These are phyloP conservation scores for Heliconius congener DNA, from an alignment of 1,140 invertebrate genomes.

Conservation along the genomic window DNA sequence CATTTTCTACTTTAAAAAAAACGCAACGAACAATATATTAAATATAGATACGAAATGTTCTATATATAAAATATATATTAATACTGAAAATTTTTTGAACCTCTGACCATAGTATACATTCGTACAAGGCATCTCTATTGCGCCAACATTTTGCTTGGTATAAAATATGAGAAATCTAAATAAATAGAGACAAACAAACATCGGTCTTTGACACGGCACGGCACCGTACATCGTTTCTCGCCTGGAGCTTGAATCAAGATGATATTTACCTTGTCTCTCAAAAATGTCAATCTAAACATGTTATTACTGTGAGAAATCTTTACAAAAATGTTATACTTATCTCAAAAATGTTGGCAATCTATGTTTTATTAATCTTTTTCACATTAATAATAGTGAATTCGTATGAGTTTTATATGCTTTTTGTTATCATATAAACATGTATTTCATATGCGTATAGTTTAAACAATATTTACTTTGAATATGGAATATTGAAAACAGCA, in stretches of 20 bases:
- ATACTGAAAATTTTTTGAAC: neutral
- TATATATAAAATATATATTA: too few species aligned
- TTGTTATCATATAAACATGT: too few species aligned
- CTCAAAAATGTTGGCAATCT: neutral
- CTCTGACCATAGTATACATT: too few species aligned
- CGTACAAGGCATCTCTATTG: neutral
- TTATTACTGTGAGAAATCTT: slow-evolving; percentile 11
- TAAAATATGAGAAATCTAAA: slow-evolving; percentile 14
- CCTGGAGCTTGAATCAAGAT: slow-evolving; percentile 26
- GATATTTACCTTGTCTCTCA: slow-evolving; percentile 28
- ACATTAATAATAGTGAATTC: too few species aligned
- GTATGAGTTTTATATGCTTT: too few species aligned
- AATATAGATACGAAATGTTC: neutral
- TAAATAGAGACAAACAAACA: slow-evolving; percentile 35
- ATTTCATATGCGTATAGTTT: too few species aligned
- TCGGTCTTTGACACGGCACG: slow-evolving; percentile 26
- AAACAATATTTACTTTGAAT: too few species aligned
- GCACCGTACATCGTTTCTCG: slow-evolving; percentile 32
- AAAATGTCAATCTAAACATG: slow-evolving; percentile 15
- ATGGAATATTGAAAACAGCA: too few species aligned
- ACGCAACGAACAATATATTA: too few species aligned
- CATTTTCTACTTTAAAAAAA: neutral
- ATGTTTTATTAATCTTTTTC: too few species aligned
- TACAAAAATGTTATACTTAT: slow-evolving; percentile 24
- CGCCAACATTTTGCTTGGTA: neutral